A percentile compares a stretch with the other conserved stretches of the same genome.
phyloP scores from a whole-genome alignment of 1,140 invertebrate genomes.

The Penaeus vannamei region DNA sequence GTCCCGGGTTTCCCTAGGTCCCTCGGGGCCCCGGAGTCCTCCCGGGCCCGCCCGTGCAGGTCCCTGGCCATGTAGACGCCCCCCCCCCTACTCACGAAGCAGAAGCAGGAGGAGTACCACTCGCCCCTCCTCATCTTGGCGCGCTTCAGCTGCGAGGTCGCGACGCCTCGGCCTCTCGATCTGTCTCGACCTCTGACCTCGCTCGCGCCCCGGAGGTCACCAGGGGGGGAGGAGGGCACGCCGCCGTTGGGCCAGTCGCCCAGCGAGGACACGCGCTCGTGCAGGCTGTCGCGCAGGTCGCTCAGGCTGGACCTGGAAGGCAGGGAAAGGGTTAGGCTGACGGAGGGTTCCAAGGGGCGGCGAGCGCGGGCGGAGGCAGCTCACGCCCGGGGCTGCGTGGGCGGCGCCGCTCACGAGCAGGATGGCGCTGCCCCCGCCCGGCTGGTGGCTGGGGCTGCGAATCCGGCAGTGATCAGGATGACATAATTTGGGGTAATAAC shows the following conservation, averaged over 20 bases:
- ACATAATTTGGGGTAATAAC: no score
- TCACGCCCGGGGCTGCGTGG: not conserved
- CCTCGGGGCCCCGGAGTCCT: no score
- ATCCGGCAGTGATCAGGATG: no score
- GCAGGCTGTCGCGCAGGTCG: slow-evolving; percentile 47
- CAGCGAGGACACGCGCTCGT: slow-evolving; percentile 45
- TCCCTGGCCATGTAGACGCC: no score
- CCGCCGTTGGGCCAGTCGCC: slow-evolving; percentile 7
- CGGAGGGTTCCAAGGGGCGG: no score
- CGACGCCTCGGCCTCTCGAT: not conserved
- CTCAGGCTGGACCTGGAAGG: slow-evolving; percentile 45
- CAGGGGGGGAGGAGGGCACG: slow-evolving; percentile 15
- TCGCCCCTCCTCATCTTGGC: slow-evolving; percentile 61
- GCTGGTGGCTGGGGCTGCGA: no score
- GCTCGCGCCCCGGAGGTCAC: not conserved
- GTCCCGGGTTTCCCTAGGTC: no score
- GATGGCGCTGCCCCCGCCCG: no score
- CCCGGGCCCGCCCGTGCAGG: no score
- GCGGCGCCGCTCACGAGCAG: no score
- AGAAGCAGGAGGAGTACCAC: slow-evolving; percentile 67
- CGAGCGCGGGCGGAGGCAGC: not conserved
- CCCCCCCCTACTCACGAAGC: slow-evolving; percentile 54
- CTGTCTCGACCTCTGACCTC: slow-evolving; percentile 6
- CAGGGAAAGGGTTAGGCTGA: not conserved
- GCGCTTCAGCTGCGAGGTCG: slow-evolving; percentile 26